These are phyloP conservation scores for Corvus moneduloides DNA, from an alignment of 2,113 vertebrate genomes.

Conservation along the genomic window DNA sequence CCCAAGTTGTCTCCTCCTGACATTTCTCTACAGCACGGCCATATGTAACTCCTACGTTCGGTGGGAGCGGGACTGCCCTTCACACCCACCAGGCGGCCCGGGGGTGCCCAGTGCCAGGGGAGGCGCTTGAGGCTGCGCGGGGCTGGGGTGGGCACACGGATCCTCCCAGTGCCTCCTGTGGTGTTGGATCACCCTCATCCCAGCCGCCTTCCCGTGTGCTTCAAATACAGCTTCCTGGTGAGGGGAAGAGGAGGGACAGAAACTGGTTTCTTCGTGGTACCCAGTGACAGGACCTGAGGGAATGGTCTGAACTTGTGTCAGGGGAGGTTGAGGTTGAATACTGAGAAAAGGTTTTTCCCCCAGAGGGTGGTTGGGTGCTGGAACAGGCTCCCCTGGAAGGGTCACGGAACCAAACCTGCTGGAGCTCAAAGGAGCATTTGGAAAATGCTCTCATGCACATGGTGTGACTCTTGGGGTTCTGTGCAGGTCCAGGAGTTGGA, in stretches of 20 bases:
- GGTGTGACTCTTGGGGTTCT: neutral
- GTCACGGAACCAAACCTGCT: neutral
- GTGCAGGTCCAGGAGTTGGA: neutral
- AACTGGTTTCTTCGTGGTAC: neutral
- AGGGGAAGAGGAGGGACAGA: neutral
- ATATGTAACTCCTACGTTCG: neutral
- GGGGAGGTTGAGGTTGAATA: neutral
- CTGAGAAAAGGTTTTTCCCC: neutral
- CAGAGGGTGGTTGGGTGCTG: accelerated
- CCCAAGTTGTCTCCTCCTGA: neutral
- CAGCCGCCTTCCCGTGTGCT: accelerated
- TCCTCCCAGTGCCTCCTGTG: accelerated
- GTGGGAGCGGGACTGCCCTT: neutral
- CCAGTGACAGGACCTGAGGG: neutral
- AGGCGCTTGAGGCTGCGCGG: neutral
- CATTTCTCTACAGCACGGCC: neutral
- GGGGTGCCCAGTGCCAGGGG: neutral
- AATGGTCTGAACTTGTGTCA: neutral
- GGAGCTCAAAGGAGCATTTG: neutral
- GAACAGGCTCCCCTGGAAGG: neutral
- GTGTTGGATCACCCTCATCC: neutral
- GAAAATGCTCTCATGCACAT: neutral
- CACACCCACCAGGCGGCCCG: neutral
- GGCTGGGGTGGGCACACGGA: neutral
- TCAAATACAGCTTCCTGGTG: neutral